Evolutionary conservation across 2,113 vertebrate genomes (phyloP).

Genomic region (Oncorhynchus keta): DNA sequence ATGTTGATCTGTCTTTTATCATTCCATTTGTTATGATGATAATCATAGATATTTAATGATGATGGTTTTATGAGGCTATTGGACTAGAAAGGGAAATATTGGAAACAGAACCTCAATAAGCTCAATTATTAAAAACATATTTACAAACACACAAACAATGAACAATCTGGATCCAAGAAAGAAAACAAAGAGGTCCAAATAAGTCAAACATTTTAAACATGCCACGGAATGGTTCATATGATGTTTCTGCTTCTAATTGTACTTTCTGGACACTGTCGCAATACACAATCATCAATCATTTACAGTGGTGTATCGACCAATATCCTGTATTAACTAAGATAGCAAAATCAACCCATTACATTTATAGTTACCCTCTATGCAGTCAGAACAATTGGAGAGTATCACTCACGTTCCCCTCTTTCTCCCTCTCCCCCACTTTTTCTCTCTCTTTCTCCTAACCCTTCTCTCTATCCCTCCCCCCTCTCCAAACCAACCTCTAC

Average conservation of each 20-base stretch:
- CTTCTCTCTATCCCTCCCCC: background rate
- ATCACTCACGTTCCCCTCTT: constrained; percentile 36
- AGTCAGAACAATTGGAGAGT: constrained; percentile 58
- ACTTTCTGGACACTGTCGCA: too few species aligned
- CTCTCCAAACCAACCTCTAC: background rate
- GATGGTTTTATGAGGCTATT: background rate
- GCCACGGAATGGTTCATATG: background rate
- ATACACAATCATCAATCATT: background rate
- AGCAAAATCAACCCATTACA: constrained; percentile 20
- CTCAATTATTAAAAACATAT: background rate
- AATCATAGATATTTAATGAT: background rate
- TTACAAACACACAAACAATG: background rate
- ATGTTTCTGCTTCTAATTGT: background rate
- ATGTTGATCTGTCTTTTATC: background rate
- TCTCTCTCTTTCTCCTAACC: background rate
- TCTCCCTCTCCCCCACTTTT: constrained; percentile 32
- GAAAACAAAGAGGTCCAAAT: too few species aligned
- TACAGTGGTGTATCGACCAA: background rate
- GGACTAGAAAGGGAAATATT: background rate
- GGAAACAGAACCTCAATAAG: background rate
- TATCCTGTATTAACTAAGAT: background rate
- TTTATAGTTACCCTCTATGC: constrained; percentile 40
- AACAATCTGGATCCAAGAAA: background rate
- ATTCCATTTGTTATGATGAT: background rate
- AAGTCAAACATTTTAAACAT: background rate